Evolutionary conservation across 2,113 vertebrate genomes (phyloP).

Genomic region (Cynopterus brachyotis): DNA sequence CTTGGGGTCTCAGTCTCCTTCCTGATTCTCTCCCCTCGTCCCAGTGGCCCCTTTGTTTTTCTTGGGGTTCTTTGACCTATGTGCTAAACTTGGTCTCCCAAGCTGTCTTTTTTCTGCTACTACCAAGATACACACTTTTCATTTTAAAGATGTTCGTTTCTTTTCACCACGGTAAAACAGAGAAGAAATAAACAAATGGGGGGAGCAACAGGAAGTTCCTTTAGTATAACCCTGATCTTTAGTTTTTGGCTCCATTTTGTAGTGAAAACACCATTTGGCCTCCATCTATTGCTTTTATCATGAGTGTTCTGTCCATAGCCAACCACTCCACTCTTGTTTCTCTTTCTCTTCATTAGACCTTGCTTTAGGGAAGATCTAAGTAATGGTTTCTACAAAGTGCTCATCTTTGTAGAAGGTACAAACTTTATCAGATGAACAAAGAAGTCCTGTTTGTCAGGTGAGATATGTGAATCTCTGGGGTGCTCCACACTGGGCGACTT

Average conservation of each 20-base stretch:
- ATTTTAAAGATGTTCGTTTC: not conserved
- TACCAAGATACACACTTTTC: not conserved
- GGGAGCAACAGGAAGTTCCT: not conserved
- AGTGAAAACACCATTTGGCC: not conserved
- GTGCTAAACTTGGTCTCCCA: not conserved
- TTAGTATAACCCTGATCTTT: not conserved
- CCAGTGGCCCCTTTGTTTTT: not conserved
- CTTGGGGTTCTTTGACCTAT: not conserved
- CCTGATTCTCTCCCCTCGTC: not conserved
- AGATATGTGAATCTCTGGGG: not conserved
- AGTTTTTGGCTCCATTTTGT: not conserved
- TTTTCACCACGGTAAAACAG: not conserved
- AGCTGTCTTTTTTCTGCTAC: not conserved
- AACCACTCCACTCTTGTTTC: not conserved
- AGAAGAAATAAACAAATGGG: not conserved
- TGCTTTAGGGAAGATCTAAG: not conserved
- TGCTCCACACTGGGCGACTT: not conserved
- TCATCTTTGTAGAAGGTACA: not conserved
- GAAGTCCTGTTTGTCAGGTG: not conserved
- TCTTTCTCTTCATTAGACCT: not conserved
- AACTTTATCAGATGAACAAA: not conserved
- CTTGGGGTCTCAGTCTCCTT: fast-evolving
- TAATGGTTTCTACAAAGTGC: not conserved
- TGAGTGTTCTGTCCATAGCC: not conserved
- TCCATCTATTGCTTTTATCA: not conserved